phyloP scores from a whole-genome alignment of 2,113 vertebrate species.

The Bagarius yarrelli region DNA sequence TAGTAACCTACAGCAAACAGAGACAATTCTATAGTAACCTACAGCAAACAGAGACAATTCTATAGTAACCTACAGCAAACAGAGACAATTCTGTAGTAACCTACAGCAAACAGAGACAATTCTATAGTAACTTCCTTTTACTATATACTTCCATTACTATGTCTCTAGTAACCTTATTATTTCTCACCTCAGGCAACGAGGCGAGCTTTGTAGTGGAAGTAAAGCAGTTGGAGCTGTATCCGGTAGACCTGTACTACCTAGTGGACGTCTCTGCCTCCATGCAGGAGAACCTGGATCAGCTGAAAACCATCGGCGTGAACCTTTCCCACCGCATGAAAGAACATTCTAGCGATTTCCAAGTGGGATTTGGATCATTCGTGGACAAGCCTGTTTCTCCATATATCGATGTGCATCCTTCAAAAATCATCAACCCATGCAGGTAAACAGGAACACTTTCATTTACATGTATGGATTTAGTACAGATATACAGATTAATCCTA shows the following conservation, averaged over 20 bases:
- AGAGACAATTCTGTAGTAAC: too few species aligned
- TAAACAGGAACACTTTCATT: constrained; percentile 54
- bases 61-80: too few species aligned
- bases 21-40: too few species aligned
- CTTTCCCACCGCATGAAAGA: constrained; percentile 87
- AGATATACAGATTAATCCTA: neutral
- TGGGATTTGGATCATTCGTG: constrained; percentile 96
- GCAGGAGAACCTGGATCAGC: constrained; percentile 89
- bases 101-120: too few species aligned
- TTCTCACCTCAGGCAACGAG: constrained; percentile 76
- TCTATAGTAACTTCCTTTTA: too few species aligned
- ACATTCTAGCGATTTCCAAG: constrained; percentile 86
- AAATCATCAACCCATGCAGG: constrained; percentile 96
- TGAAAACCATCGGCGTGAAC: constrained; percentile 87
- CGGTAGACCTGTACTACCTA: constrained; percentile 95
- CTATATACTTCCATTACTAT: too few species aligned
- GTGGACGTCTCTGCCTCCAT: constrained; percentile 97
- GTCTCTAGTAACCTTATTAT: neutral
- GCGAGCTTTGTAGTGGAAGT: constrained; percentile 84
- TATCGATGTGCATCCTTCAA: constrained; percentile 90
- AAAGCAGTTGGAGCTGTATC: constrained; percentile 85
- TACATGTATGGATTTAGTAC: neutral
- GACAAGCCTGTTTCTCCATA: constrained; percentile 97
- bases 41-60: too few species aligned
- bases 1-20: too few species aligned